phyloP scores from a whole-genome alignment of 2,113 vertebrate species.

The Noctilio leporinus region DNA sequence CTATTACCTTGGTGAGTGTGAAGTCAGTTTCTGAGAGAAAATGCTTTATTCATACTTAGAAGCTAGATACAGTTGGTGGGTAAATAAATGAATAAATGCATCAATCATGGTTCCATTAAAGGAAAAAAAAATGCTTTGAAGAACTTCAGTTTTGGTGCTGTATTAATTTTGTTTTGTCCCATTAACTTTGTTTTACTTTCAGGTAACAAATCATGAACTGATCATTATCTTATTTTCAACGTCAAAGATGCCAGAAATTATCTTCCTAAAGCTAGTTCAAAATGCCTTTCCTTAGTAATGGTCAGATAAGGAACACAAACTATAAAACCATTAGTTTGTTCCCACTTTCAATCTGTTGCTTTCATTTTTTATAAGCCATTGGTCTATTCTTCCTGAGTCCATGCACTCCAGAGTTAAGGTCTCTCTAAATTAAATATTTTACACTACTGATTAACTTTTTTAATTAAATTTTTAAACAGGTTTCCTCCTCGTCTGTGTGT shows the following conservation, averaged over 20 bases:
- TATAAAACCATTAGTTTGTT: not conserved
- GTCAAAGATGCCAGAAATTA: not conserved
- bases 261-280: not conserved
- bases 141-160: not conserved
- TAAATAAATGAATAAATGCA: not conserved
- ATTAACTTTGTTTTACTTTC: constrained; percentile 17
- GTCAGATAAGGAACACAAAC: not conserved
- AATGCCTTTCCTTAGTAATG: not conserved
- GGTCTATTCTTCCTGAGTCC: not conserved
- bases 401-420: not conserved
- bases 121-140: not conserved
- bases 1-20: constrained; percentile 84
- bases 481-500: not conserved
- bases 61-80: not conserved
- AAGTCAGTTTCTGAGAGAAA: constrained; percentile 6
- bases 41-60: not conserved
- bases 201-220: not conserved
- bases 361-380: not conserved
- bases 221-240: not conserved
- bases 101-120: not conserved
- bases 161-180: constrained; percentile 5
- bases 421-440: not conserved
- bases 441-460: not conserved
- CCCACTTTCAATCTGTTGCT: not conserved
- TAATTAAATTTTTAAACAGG: not conserved